phyloP scores from a whole-genome alignment of 2,888 invertebrate species.

The Papilio gigon region DNA sequence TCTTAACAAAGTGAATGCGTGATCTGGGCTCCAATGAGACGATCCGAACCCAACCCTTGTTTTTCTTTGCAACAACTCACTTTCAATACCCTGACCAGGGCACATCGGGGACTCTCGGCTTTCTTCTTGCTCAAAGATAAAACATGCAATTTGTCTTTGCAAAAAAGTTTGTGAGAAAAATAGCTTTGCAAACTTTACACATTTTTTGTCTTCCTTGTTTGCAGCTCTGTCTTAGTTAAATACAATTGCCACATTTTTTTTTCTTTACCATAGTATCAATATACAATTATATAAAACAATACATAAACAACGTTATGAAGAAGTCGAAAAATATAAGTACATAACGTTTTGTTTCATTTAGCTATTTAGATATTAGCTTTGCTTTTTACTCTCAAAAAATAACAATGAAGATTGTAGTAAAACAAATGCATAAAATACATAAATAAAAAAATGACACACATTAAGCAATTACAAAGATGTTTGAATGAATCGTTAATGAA shows the following conservation, averaged over 20 bases:
- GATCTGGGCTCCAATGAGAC: slow-evolving; percentile 71
- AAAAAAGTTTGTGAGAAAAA: slow-evolving; percentile 27
- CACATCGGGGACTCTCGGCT: slow-evolving; percentile 54
- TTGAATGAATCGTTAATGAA: slow-evolving; percentile 5
- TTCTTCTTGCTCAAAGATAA: slow-evolving; percentile 44
- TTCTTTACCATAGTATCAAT: not conserved
- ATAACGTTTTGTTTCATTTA: no score
- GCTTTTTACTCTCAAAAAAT: not conserved
- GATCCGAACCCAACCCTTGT: slow-evolving; percentile 69
- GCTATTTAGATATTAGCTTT: not conserved
- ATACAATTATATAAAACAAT: no score
- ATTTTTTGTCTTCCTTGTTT: slow-evolving; percentile 12
- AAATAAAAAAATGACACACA: not conserved
- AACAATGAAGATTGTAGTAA: no score
- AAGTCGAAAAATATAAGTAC: no score
- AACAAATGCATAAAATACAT: not conserved
- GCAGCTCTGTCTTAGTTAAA: slow-evolving; percentile 3
- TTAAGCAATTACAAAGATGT: not conserved
- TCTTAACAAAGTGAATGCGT: slow-evolving; percentile 80
- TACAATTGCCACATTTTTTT: not conserved
- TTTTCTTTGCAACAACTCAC: slow-evolving; percentile 76
- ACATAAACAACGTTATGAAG: no score
- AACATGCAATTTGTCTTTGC: slow-evolving; percentile 39
- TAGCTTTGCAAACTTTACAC: slow-evolving; percentile 12
- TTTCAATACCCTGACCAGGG: slow-evolving; percentile 67